These are phyloP conservation scores for Aselliscus stoliczkanus DNA, from an alignment of 2,797 vertebrate species.

Conservation along the genomic window DNA sequence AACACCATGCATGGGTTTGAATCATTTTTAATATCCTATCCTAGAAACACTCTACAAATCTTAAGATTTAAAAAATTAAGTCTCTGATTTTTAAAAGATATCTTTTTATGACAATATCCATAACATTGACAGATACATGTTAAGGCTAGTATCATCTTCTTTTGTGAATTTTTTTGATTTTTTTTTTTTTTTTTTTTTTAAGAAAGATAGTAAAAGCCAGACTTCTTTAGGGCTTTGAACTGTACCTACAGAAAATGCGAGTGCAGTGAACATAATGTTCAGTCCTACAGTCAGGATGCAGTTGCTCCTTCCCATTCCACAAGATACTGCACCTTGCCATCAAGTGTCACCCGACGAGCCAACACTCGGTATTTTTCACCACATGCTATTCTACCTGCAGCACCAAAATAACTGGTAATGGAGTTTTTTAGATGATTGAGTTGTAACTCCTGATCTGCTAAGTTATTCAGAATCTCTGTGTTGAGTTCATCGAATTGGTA, in stretches of 20 bases:
- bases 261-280: constrained; percentile 83
- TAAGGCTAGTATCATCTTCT: constrained; percentile 84
- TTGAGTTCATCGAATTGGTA: constrained; percentile 90
- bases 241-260: constrained; percentile 80
- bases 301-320: constrained; percentile 99
- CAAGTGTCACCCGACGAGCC: constrained; percentile 94
- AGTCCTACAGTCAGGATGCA: constrained; percentile 91
- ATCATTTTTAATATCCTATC: constrained; percentile 83
- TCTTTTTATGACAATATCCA: constrained; percentile 82
- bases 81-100: constrained; percentile 84
- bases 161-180: constrained; percentile 57
- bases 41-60: constrained; percentile 83
- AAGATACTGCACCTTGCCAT: constrained; percentile 98
- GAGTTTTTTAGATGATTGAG: constrained; percentile 97
- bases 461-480: constrained; percentile 93
- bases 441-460: constrained; percentile 92
- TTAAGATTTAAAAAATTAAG: constrained; percentile 84
- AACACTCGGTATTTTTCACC: constrained; percentile 97
- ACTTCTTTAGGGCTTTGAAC: constrained; percentile 77
- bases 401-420: constrained; percentile 98
- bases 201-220: constrained; percentile 77
- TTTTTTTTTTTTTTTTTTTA: constrained; percentile 63
- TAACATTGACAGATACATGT: constrained; percentile 81
- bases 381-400: constrained; percentile 96
- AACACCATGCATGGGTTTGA: constrained; percentile 81